These are phyloP conservation scores for Gouania willdenowi DNA, from an alignment of 2,797 vertebrate species.

Conservation along the genomic window DNA sequence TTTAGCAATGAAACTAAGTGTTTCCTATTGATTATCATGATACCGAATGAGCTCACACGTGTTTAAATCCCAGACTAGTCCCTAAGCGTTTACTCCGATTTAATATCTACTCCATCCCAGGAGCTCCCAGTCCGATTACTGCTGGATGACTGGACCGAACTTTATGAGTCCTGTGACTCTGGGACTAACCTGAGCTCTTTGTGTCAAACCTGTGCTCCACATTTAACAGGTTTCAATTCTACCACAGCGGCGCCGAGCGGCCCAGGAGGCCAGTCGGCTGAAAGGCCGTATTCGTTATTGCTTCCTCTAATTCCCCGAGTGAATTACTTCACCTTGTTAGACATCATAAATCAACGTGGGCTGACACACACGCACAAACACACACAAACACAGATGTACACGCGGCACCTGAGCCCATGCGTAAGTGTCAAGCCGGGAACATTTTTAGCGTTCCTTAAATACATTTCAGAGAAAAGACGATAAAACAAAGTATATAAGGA, in stretches of 20 bases:
- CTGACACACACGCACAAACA: constrained; percentile 15
- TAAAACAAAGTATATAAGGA: not conserved
- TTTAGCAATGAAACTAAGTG: no score
- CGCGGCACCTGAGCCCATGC: not conserved
- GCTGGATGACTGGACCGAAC: not conserved
- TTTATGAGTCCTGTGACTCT: constrained; percentile 3
- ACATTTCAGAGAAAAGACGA: no score
- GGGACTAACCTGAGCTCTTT: not conserved
- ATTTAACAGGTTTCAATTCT: constrained; percentile 13
- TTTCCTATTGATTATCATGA: no score
- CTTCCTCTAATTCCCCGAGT: constrained; percentile 25
- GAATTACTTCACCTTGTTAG: constrained; percentile 39
- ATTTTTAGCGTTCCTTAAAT: constrained; percentile 4
- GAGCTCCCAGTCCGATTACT: not conserved
- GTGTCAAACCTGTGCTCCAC: not conserved
- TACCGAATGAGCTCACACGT: no score
- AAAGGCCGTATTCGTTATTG: constrained; percentile 27
- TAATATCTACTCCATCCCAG: constrained; percentile 2
- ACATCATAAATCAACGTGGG: constrained; percentile 38
- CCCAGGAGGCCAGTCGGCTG: constrained; percentile 44
- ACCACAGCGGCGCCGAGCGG: constrained; percentile 10
- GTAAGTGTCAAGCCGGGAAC: constrained; percentile 13
- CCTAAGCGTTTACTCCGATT: constrained; percentile 1
- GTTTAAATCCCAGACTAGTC: no score
- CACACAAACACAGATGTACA: not conserved